A percentile compares a stretch with the other conserved stretches of the same genome.
Conservation (phyloP, 2,888 invertebrate species). For the Hartigia nigra region DNA sequence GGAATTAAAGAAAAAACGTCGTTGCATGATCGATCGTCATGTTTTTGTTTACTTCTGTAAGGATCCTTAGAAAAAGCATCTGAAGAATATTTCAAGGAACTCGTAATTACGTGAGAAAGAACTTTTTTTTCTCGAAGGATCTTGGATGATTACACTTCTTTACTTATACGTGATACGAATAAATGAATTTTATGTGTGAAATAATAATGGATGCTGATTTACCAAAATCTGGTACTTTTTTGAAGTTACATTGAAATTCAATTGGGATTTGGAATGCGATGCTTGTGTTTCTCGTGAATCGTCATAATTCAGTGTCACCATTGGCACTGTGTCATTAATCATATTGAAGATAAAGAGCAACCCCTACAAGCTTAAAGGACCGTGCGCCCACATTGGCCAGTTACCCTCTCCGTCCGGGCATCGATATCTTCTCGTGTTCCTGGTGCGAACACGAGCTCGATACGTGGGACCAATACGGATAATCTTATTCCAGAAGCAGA, state of each 20-base stretch:
- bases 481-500: neutral
- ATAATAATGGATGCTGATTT: neutral
- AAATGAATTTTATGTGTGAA: neutral
- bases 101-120: neutral
- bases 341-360: conserved; percentile 23
- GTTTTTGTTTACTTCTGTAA: neutral
- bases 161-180: neutral
- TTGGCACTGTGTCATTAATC: conserved; percentile 17
- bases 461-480: neutral
- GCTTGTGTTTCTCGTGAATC: conserved; percentile 19
- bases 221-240: neutral
- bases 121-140: neutral
- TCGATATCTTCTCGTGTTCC: neutral
- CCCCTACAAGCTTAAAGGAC: conserved; percentile 13
- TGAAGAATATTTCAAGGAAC: neutral
- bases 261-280: conserved; percentile 14
- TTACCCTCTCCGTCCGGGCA: neutral
- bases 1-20: neutral
- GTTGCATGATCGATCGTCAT: neutral
- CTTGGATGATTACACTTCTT: neutral
- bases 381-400: neutral
- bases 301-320: conserved; percentile 25
- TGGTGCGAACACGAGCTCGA: neutral
- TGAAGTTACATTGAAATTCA: conserved; percentile 1
- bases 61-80: neutral